phyloP scores from a whole-genome alignment of 1,140 invertebrate genomes.

The Drosophila ogumai region DNA sequence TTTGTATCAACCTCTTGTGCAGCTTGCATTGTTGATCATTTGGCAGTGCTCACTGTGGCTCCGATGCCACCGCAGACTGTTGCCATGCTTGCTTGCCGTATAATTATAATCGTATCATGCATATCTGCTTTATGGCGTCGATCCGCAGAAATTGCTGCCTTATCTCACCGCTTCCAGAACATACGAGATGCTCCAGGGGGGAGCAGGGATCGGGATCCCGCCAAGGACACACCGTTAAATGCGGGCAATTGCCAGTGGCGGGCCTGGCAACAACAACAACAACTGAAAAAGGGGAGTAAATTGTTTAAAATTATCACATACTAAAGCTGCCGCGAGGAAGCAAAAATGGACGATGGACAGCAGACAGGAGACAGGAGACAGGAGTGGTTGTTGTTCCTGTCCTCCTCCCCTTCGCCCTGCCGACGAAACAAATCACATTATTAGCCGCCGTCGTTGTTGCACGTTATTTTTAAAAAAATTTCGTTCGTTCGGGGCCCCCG shows the following conservation, averaged over 20 bases:
- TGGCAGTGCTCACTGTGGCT: constrained; percentile 2
- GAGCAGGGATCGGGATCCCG: constrained; percentile 9
- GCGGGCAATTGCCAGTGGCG: constrained; percentile 46
- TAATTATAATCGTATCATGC: constrained; percentile 64
- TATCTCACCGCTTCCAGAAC: constrained; percentile 44
- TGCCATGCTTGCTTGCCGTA: constrained; percentile 44
- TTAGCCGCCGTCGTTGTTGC: constrained; percentile 64
- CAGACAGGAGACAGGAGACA: constrained; percentile 12
- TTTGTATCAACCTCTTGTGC: neutral
- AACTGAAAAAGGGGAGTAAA: constrained; percentile 61
- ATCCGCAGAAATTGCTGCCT: constrained; percentile 48
- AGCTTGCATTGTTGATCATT: neutral
- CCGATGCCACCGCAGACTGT: constrained; percentile 8
- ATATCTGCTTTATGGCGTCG: constrained; percentile 46
- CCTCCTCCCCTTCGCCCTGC: neutral
- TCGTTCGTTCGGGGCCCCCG: constrained; percentile 56
- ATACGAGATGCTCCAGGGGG: constrained; percentile 3
- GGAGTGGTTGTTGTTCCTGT: constrained; percentile 19
- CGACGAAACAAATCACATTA: constrained; percentile 75
- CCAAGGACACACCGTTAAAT: constrained; percentile 79
- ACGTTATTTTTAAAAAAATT: constrained; percentile 74
- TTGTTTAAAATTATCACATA: constrained; percentile 81
- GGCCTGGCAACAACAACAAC: constrained; percentile 4
- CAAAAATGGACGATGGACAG: constrained; percentile 13
- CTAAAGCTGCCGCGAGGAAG: constrained; percentile 56